These are phyloP conservation scores for Leucoraja erinaceus DNA, from an alignment of 2,113 vertebrate species.

Conservation along the genomic window DNA sequence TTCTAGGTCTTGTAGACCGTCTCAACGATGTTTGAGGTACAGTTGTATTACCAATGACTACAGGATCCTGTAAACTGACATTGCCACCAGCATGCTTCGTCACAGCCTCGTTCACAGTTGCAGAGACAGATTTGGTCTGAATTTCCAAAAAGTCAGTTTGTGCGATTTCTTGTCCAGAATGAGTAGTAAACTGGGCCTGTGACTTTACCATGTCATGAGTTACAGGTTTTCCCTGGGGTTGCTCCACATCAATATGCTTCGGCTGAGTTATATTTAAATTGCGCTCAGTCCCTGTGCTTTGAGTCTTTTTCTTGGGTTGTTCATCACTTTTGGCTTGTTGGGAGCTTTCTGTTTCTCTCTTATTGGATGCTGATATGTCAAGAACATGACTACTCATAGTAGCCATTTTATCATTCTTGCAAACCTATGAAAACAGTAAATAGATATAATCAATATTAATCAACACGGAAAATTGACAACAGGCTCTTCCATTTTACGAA, in stretches of 20 bases:
- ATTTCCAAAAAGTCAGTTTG: background rate
- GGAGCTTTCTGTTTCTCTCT: background rate
- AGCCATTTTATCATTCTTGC: background rate
- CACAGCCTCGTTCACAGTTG: too few relatives aligned
- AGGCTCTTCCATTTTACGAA: background rate
- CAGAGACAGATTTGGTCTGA: background rate
- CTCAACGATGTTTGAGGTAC: too few relatives aligned
- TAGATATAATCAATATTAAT: background rate
- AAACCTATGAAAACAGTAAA: background rate
- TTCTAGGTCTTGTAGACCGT: too few relatives aligned
- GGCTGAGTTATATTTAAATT: background rate
- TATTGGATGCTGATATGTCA: background rate
- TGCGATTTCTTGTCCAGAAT: background rate
- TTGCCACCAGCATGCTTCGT: too few relatives aligned
- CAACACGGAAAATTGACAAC: background rate
- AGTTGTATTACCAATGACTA: too few relatives aligned
- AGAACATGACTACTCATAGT: background rate
- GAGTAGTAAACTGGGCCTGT: background rate
- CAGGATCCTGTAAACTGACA: too few relatives aligned
- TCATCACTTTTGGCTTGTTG: background rate
- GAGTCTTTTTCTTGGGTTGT: background rate
- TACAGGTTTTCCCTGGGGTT: background rate
- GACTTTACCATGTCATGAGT: background rate
- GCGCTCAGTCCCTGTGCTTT: too few relatives aligned
- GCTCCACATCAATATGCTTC: background rate